A percentile compares a stretch with the other conserved stretches of the same genome.
Conservation (phyloP, 1,140 invertebrate species). For the Drosophila funebris region DNA sequence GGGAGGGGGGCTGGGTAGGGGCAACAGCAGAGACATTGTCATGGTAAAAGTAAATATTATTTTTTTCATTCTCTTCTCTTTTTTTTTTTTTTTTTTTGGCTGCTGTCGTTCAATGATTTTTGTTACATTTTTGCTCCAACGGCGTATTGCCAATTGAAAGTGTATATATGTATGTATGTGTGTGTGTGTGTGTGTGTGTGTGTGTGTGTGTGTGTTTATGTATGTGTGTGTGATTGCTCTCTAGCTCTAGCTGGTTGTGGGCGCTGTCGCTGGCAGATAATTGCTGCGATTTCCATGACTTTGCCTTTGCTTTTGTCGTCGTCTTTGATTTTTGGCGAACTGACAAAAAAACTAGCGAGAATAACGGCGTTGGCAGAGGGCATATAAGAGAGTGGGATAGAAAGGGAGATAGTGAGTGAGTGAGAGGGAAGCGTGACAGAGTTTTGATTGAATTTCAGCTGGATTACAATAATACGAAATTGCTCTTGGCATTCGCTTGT, state of each 20-base stretch:
- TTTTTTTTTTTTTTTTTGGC: constrained; percentile 11
- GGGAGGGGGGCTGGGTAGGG: neutral
- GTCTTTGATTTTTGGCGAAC: constrained; percentile 20
- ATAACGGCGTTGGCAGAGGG: constrained; percentile 1
- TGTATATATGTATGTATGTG: constrained; percentile 2
- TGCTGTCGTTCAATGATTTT: constrained; percentile 37
- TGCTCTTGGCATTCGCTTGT: constrained; percentile 29
- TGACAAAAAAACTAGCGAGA: neutral
- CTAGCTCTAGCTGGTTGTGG: too few species aligned
- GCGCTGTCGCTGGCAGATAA: constrained; percentile 55
- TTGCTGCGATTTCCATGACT: constrained; percentile 73
- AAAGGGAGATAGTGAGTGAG: too few species aligned
- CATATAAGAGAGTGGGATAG: too few species aligned
- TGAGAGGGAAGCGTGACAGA: constrained; percentile 27
- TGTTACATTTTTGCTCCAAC: constrained; percentile 44
- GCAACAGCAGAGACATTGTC: constrained; percentile 64
- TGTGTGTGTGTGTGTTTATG: constrained; percentile 5
- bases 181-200: neutral
- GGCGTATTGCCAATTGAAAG: constrained; percentile 18
- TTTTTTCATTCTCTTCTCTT: constrained; percentile 33
- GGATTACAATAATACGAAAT: constrained; percentile 64
- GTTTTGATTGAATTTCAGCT: constrained; percentile 66
- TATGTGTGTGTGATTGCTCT: neutral
- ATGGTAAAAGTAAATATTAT: constrained; percentile 81
- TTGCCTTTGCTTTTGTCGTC: constrained; percentile 45